Evolutionary conservation across 2,888 invertebrate genomes (phyloP), one percentile per base, ranked within the genome.

Genomic region (Thelaira solivaga): DNA sequence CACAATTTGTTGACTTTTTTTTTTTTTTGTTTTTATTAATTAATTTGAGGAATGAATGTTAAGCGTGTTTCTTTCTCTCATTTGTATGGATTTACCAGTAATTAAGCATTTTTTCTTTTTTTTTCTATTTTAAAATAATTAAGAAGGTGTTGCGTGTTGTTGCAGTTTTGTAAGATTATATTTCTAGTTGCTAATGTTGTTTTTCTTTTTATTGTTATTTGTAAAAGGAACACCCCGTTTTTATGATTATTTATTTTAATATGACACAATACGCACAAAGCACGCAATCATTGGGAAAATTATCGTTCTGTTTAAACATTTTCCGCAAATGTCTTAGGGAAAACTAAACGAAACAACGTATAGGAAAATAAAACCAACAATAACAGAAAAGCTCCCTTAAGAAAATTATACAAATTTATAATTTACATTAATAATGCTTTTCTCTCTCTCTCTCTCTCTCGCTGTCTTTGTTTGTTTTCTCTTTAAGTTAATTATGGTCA

Each of bases 301-400:
- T 65, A 51, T 69, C 64, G 55, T 55, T 29, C 53, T 61, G 55
- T 53, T 77, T 77, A 45, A 34, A 78, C 72, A 80, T 73, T 79
- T 80, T 80, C 80, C 76, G 59, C 77, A 74, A 76, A 73, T 61
- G 76, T 80, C 80, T 81, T 67, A 61, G 68, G 80, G 72, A 76
- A 72, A 77, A 81, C 80, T 73, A 67, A 76, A 69, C 22, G 53
- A 68, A 62, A 68, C 36, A 53, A 45, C 43, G 24, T 39, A 24
- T 10, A 39, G 29, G 47, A 22, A 6, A 55, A 61, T 55, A 62
- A 64, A 62, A n/a, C 26, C 29, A 73, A 69, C 49, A 61, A 64
- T 69, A 67, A 51, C 57, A 73, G 61, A 24, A 79, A 74, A 61
- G 76, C 76, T 76, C 62, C 49, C 62, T 43, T 45, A 61, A 45